Base-by-base conservation (phyloP, 1,140 invertebrate species). In the Periplaneta americana region DNA sequence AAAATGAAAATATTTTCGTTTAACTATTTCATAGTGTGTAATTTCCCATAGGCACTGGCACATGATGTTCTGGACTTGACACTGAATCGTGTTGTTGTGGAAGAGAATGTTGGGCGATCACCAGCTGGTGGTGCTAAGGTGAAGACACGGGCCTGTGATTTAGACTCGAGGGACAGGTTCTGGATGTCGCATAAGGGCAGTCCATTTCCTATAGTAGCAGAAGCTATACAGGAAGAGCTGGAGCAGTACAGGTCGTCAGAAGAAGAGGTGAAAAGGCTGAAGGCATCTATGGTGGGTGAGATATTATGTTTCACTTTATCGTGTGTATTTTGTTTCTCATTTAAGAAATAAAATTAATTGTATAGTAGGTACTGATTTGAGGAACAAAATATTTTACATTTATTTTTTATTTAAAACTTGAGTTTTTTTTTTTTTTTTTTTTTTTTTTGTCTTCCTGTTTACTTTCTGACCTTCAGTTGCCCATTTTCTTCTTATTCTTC, bases 201-300 rank as follows among this genome's bases (percentile, higher is more conserved):
- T 86, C 98, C 98, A 0, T 99, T 99, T 87, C 98, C 98, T 0
- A 94, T 93, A 28, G 98, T 99, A 6, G 98, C 98, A 13, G 98
- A 99, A 90, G 96, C 98, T 31, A 98, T 99, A 84, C 98, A 99
- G 88, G 97, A 98, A 89, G 97, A 99, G 89, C 88, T 99, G 81
- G 98, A 99, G 88, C 95, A 96, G 77, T 99, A 99, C 88, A 92
- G 92, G 84, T 93, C 93, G 80, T 97, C 96, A 76, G 98, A 99
- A 89, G 97, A 98, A 82, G 97, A 99, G 91, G 97, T 99, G 1
- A 99, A 98, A 86, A 94, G 94, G 84, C 88, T 99, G 1, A 99
- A 99, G 89, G 92, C 92, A 36, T 94, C 96, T 0, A 98, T 99
- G 97, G 92, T 92, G 85, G 82, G 79, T 80, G 74, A 32, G 74